Evolutionary conservation across 2,888 invertebrate genomes (phyloP).

Genomic region (Pandemis corylana): DNA sequence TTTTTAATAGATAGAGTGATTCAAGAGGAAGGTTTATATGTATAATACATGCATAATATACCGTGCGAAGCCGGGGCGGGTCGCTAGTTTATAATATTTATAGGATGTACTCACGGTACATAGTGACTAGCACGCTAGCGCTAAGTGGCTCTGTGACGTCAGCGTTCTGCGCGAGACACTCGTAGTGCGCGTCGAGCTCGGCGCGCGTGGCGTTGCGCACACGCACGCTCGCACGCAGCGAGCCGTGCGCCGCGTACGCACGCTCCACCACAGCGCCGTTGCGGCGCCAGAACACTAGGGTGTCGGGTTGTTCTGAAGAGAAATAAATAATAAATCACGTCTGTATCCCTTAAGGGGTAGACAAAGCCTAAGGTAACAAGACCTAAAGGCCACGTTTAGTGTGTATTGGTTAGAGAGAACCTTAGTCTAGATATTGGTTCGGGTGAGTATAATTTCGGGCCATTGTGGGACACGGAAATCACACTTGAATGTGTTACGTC

Average conservation of each 20-base stretch:
- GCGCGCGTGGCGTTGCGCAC: conserved; percentile 58
- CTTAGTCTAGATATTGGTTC: no score
- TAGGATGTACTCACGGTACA: conserved; percentile 65
- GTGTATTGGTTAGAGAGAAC: no score
- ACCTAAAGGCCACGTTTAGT: no score
- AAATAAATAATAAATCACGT: background rate
- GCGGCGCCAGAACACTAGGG: conserved; percentile 68
- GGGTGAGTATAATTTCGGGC: no score
- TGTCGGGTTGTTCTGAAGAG: conserved; percentile 58
- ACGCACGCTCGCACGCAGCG: conserved; percentile 57
- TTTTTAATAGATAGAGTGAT: no score
- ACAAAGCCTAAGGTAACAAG: background rate
- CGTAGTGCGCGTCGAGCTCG: conserved; percentile 68
- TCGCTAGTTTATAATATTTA: no score
- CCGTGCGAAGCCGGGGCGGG: no score
- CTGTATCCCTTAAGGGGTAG: no score
- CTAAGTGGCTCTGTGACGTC: conserved; percentile 68
- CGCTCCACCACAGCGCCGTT: conserved; percentile 61
- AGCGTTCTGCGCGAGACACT: conserved; percentile 69
- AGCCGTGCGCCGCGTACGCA: conserved; percentile 51
- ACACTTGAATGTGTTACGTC: no score
- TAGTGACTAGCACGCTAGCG: conserved; percentile 63
- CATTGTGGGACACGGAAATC: no score
- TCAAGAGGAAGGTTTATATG: no score
- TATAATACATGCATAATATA: no score